Evolutionary conservation across 2,888 invertebrate genomes (phyloP), one percentile per base, ranked within the genome.

Genomic region (Metallyticus violacea): DNA sequence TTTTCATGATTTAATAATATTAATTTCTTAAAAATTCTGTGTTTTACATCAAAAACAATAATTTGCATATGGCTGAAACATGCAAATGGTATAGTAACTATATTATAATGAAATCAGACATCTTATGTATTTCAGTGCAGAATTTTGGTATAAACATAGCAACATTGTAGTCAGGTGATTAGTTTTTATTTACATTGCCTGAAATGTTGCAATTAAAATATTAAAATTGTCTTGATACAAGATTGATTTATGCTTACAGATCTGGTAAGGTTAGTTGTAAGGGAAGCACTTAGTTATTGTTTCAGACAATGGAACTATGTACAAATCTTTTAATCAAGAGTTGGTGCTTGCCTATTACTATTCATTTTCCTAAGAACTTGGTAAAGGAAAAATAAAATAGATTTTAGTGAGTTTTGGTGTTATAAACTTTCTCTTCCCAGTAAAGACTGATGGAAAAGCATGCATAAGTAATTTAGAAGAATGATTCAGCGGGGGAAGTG

Each of bases 341-440:
- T 62, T 83, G 83, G 83, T 83, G 83, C 83, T 83, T 83, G 77
- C 77, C 77, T 27, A 5, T 83, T 77, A n/a, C 77, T 83, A 83
- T 77, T 62, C 40, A 77, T 77, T 81, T 82, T 82, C 82, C 82
- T 62, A 27, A 82, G 26, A 62, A 40, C 76, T 82, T 82, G 82
- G 62, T 62, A 62, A 62, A 82, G 40, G 62, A 27, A 76, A 6
- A 82, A 76, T 82, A 76, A 6, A 82, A 76, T 82, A 82, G 82
- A 26, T 82, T 26, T 30, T 82, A 82, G 82, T 62, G 25, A 81
- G 81, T 76, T 82, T 82, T 40, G 76, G 6, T 82, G 82, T 82
- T 82, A 62, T 82, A 26, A 26, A 62, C 62, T 27, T 82, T 82
- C 82, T 29, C 76, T 83, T 76, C 83, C 40, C 40, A 62, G 40